Evolutionary conservation across 1,140 invertebrate species (phyloP).

Genomic region (Heliconius melpomene): DNA sequence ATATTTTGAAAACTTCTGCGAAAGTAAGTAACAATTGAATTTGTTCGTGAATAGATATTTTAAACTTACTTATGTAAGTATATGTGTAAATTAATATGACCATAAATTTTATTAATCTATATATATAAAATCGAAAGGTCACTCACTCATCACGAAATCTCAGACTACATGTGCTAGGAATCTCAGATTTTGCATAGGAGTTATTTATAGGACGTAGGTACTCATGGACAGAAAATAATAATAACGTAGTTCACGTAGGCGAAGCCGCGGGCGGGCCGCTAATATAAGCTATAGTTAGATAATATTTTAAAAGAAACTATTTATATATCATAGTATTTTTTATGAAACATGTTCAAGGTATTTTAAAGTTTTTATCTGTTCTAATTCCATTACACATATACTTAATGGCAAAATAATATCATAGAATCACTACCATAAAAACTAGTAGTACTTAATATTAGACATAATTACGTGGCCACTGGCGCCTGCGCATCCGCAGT

Average conservation of each 20-base stretch:
- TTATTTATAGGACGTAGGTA: no score
- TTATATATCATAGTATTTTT: not conserved
- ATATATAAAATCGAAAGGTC: no score
- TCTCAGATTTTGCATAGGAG: no score
- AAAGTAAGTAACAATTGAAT: slow-evolving; percentile 81
- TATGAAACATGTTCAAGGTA: not conserved
- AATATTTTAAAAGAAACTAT: not conserved
- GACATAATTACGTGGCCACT: slow-evolving; percentile 12
- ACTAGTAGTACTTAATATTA: slow-evolving; percentile 21
- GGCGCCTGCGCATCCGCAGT: slow-evolving; percentile 23
- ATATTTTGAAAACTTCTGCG: slow-evolving; percentile 95
- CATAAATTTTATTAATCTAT: no score
- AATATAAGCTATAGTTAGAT: not conserved
- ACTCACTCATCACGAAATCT: no score
- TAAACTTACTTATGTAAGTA: no score
- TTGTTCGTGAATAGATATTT: not conserved
- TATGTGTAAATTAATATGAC: no score
- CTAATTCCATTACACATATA: slow-evolving; percentile 3
- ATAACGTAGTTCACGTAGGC: no score
- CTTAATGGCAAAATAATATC: slow-evolving; percentile 9
- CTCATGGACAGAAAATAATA: no score
- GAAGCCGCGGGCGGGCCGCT: no score
- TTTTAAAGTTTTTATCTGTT: slow-evolving; percentile 2
- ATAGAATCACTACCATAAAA: not conserved
- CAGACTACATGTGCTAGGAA: no score